A percentile compares a stretch with the other conserved stretches of the same genome.
phyloP scores from a whole-genome alignment of 2,113 vertebrate genomes.

The Stigmatopora argus region DNA sequence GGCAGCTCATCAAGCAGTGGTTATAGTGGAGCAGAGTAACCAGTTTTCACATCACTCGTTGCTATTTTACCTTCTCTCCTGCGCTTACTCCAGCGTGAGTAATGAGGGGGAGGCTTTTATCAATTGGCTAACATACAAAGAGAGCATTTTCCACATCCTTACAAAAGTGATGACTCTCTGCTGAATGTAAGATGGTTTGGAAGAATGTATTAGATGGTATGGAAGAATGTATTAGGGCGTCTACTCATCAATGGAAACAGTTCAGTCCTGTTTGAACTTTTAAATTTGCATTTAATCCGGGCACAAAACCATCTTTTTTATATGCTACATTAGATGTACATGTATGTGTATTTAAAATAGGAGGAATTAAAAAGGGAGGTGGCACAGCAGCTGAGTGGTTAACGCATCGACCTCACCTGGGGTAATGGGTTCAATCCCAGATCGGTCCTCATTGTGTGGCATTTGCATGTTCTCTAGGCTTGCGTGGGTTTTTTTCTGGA shows the following conservation, averaged over 20 bases:
- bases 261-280: background rate
- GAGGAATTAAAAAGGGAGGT: too few relatives aligned
- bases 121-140: background rate
- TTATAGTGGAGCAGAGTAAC: background rate
- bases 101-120: background rate
- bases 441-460: too few relatives aligned
- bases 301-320: background rate
- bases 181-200: background rate
- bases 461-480: too few relatives aligned
- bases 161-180: slow-evolving; percentile 1
- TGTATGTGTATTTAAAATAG: too few relatives aligned
- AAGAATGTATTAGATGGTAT: background rate
- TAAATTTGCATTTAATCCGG: background rate
- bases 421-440: too few relatives aligned
- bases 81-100: background rate
- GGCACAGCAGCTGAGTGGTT: too few relatives aligned
- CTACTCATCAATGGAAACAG: background rate
- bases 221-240: background rate
- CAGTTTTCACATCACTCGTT: background rate
- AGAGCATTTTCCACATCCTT: background rate
- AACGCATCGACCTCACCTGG: too few relatives aligned
- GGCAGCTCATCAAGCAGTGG: background rate
- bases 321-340: background rate
- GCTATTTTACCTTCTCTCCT: background rate
- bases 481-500: too few relatives aligned